Conservation (phyloP, 2,113 vertebrate genomes). For the Mirza zaza region DNA sequence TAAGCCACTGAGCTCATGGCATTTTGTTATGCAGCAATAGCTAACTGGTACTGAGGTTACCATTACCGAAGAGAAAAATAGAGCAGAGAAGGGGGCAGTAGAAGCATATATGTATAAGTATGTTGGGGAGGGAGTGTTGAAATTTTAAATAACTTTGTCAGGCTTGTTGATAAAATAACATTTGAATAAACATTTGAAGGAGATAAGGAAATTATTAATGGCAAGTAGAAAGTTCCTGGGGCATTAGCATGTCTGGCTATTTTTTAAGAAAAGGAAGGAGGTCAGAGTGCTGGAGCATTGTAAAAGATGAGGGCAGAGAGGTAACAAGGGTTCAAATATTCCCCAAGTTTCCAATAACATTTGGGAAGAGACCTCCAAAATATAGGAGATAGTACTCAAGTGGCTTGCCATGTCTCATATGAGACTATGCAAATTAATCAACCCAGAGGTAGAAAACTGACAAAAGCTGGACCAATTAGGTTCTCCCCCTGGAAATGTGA, state of each 20-base stretch:
- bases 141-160: constrained; percentile 35
- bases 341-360: not conserved
- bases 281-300: not conserved
- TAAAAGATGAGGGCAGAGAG: not conserved
- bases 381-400: not conserved
- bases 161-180: not conserved
- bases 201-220: not conserved
- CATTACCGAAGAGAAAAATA: constrained; percentile 1
- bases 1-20: not conserved
- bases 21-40: constrained; percentile 15
- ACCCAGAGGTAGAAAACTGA: not conserved
- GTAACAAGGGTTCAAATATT: not conserved
- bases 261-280: constrained; percentile 28
- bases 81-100: not conserved
- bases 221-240: not conserved
- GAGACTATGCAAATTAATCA: not conserved
- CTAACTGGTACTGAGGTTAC: not conserved
- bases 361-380: not conserved
- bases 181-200: constrained; percentile 42
- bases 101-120: not conserved
- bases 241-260: not conserved
- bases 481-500: constrained; percentile 27
- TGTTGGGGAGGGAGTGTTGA: not conserved
- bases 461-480: not conserved
- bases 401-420: not conserved